Percentiles rank a stretch among this genome's conserved stretches.
Evolutionary conservation across 2,113 vertebrate species (phyloP).

Genomic region (Apodemus speciosus): DNA sequence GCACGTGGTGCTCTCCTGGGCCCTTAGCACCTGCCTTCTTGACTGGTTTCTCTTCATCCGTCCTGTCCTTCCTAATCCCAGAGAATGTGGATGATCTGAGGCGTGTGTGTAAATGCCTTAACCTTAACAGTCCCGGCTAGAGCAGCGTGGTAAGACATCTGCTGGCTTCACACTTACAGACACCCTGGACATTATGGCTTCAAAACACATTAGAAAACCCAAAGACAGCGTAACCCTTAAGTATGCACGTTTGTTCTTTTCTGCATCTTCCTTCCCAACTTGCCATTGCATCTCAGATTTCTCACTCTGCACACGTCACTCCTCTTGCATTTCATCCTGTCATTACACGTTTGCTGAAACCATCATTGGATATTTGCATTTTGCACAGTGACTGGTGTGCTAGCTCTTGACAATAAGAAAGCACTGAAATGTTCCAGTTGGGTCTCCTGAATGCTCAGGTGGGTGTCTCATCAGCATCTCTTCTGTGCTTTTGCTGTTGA

Average conservation of each 20-base stretch:
- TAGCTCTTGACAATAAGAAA: slow-evolving; percentile 81
- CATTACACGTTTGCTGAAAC: slow-evolving; percentile 59
- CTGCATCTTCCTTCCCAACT: slow-evolving; percentile 53
- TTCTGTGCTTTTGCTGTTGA: slow-evolving; percentile 71
- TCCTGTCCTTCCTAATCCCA: slow-evolving; percentile 62
- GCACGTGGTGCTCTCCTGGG: slow-evolving; percentile 62
- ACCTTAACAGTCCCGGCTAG: slow-evolving; percentile 76
- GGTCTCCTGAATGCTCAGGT: slow-evolving; percentile 73
- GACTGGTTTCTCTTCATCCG: slow-evolving; percentile 62
- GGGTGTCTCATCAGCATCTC: slow-evolving; percentile 73
- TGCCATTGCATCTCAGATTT: slow-evolving; percentile 73
- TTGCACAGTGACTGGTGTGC: slow-evolving; percentile 84
- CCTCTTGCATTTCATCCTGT: slow-evolving; percentile 73
- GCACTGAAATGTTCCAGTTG: slow-evolving; percentile 76
- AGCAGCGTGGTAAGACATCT: slow-evolving; percentile 76
- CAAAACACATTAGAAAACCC: slow-evolving; percentile 72
- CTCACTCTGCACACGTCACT: slow-evolving; percentile 73
- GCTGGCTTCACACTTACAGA: slow-evolving; percentile 69
- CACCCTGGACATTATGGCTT: slow-evolving; percentile 63
- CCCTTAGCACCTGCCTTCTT: slow-evolving; percentile 69
- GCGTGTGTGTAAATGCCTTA: slow-evolving; percentile 84
- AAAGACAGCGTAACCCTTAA: slow-evolving; percentile 69
- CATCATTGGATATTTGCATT: slow-evolving; percentile 84
- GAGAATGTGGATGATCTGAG: slow-evolving; percentile 70
- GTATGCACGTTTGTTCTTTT: slow-evolving; percentile 61